Percentiles rank a stretch among this genome's conserved stretches.
Evolutionary conservation across 2,797 vertebrate genomes (phyloP).

Genomic region (Orientallactaga sibirica): DNA sequence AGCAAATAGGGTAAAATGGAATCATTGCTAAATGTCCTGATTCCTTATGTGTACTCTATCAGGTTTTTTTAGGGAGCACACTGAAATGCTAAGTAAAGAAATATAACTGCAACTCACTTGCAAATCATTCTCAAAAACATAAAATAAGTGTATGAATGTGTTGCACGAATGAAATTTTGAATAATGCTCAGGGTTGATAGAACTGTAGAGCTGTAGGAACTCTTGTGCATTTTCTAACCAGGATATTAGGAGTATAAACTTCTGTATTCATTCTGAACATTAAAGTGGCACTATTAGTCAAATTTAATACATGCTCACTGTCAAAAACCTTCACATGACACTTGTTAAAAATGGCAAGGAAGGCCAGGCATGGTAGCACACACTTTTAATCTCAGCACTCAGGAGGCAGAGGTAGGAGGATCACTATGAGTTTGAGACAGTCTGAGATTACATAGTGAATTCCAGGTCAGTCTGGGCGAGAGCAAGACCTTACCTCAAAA

Average conservation of each 20-base stretch:
- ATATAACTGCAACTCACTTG: background rate
- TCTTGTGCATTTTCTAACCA: background rate
- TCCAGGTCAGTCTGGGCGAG: too few species aligned
- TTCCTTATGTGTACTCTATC: background rate
- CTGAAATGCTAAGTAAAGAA: background rate
- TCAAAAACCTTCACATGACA: background rate
- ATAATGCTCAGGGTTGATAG: background rate
- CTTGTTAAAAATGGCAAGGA: background rate
- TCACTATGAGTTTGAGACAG: too few species aligned
- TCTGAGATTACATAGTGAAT: too few species aligned
- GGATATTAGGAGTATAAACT: background rate
- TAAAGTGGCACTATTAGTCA: conserved; percentile 4
- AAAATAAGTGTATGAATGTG: background rate
- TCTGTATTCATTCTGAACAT: background rate
- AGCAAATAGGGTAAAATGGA: background rate
- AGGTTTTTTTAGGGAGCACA: background rate
- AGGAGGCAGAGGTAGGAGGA: too few species aligned
- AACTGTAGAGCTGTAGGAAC: background rate
- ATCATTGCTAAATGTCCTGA: conserved; percentile 3
- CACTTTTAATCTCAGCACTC: too few species aligned
- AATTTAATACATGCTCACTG: background rate
- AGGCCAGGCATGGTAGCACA: background rate
- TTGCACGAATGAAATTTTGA: conserved; percentile 11
- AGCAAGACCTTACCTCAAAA: too few species aligned
- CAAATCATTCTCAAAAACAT: background rate